A percentile compares a stretch with the other conserved stretches of the same genome.
These are phyloP conservation scores for Chydorus sphaericus DNA, from an alignment of 2,888 invertebrate genomes.

Conservation along the genomic window DNA sequence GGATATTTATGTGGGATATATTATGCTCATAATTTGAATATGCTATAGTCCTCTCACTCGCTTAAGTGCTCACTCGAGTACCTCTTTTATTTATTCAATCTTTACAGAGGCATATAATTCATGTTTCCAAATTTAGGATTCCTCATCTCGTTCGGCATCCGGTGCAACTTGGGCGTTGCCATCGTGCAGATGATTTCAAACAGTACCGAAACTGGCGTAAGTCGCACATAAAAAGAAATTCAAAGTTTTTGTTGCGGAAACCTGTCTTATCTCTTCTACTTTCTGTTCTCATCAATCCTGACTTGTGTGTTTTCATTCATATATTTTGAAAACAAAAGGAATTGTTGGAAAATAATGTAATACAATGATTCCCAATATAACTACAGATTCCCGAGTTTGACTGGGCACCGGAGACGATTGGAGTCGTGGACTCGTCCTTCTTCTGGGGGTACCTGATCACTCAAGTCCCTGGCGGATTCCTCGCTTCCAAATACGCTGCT, in stretches of 20 bases:
- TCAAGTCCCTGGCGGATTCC: constrained; percentile 94
- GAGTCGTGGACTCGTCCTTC: constrained; percentile 87
- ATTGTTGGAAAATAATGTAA: too few relatives aligned
- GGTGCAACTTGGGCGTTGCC: constrained; percentile 97
- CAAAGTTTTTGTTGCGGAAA: constrained; percentile 12
- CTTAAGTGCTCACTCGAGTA: too few relatives aligned
- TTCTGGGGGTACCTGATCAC: constrained; percentile 97
- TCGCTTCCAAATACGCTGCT: constrained; percentile 92
- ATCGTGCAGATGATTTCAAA: constrained; percentile 54
- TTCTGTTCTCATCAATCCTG: too few relatives aligned
- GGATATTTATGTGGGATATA: too few relatives aligned
- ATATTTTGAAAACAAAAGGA: too few relatives aligned
- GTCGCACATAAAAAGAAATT: constrained; percentile 10
- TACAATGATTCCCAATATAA: background rate
- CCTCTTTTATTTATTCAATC: too few relatives aligned
- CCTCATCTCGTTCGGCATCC: constrained; percentile 91
- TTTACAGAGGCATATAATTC: too few relatives aligned
- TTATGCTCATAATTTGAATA: too few relatives aligned
- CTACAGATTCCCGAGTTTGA: constrained; percentile 42
- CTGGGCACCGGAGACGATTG: constrained; percentile 54
- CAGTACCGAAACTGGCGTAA: constrained; percentile 24
- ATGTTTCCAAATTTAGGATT: constrained; percentile 40
- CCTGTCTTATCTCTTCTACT: too few relatives aligned
- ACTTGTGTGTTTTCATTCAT: too few relatives aligned
- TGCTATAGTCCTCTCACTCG: too few relatives aligned